Base-by-base conservation (phyloP, 2,113 vertebrate species). In the Hymenochirus boettgeri region DNA sequence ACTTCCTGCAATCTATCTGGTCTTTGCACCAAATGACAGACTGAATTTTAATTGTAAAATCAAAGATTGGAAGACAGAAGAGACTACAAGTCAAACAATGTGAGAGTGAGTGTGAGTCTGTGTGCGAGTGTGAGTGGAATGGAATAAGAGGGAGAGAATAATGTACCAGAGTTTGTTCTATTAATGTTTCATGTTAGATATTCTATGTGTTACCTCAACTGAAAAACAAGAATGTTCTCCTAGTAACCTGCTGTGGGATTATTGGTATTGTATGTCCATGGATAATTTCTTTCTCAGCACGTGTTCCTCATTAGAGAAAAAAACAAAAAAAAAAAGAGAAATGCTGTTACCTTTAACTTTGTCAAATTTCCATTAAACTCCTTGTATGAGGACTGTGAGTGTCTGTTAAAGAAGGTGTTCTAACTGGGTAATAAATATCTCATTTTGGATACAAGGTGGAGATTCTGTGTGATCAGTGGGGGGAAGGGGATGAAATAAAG, bases 111-210 rank as follows among this genome's bases (percentile, higher is more conserved):
- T 3, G 17, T 5, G 56, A 37, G 29, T 13, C 46, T 24, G 27
- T 57, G 31, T 18, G 23, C 15, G 46, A 37, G 55, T 21, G 45
- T 29, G 7, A 8, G 64, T 22, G n/a, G 11, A 6, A 48, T 25
- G 21, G 45, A 18, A 18, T n/a, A 82, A 81, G 79, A 90, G 90
- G 91, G 89, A 92, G 92, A 95, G 89, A 94, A 92, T 94, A 96
- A 94, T 97, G 96, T 99, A 97, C 96, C 95, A 99, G 93, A 99
- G 94, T 97, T 96, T 86, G 77, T 93, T 97, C 94, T 97, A 97
- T 98, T 95, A 97, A 95, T 97, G 95, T 99, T 98, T 94, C 96
- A 96, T 99, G 96, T 99, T 99, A 98, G 95, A 99, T 99, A 99
- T 99, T 99, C 93, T 97, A 97, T 99, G 96, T 99, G 95, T 99